Conservation (phyloP, 1,140 invertebrate genomes). For the Procambarus clarkii region DNA sequence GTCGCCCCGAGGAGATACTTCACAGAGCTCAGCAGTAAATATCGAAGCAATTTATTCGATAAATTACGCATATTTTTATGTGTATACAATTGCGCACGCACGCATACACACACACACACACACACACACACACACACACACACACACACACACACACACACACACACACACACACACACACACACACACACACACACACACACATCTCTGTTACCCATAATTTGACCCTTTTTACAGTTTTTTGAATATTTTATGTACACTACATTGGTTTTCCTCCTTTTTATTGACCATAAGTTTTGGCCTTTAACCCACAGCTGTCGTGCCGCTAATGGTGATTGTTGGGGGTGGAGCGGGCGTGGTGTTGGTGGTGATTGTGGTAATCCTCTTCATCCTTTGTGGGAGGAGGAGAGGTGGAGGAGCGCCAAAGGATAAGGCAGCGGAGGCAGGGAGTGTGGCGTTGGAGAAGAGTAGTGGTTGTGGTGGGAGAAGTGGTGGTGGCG, state of each 20-base stretch:
- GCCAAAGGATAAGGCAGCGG: conserved; percentile 57
- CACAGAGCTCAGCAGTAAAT: no score
- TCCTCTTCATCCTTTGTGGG: conserved; percentile 80
- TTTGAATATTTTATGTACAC: no score
- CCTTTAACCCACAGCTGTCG: conserved; percentile 78
- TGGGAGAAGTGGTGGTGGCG: not conserved
- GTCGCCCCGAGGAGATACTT: not conserved
- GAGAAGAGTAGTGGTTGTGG: conserved; percentile 9
- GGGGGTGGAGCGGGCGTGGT: conserved; percentile 81
- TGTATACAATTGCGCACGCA: no score
- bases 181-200: no score
- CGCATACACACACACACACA: not conserved
- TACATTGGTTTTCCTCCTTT: no score
- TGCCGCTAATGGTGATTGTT: conserved; percentile 81
- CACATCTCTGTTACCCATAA: not conserved
- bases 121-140: not conserved
- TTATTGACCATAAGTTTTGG: not conserved
- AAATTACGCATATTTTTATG: no score
- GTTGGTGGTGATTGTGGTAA: conserved; percentile 80
- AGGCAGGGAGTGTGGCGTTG: conserved; percentile 28
- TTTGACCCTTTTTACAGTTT: no score
- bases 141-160: not conserved
- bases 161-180: no score
- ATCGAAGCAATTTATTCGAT: no score
- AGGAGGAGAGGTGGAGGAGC: not conserved